Evolutionary conservation across 2,113 vertebrate species (phyloP), one percentile per base, ranked within the genome.

Genomic region (Psephotus haematonotus): DNA sequence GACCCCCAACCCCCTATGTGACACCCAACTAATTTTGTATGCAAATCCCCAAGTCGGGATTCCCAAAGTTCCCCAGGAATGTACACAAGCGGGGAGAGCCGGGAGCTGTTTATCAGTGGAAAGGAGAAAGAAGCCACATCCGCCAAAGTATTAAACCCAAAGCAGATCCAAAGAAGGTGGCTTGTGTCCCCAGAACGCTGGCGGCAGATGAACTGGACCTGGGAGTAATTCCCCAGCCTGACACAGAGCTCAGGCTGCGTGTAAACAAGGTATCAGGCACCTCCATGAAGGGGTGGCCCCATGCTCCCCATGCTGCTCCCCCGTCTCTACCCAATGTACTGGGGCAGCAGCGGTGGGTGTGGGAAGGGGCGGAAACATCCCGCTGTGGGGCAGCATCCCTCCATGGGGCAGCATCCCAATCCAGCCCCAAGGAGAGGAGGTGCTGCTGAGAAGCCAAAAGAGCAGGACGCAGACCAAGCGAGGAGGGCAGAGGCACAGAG

Each of bases 191-290:
- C 77, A 0, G 1, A 33, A 80, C 0, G 41, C 68, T 77, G 93
- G 33, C 8, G 1, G 60, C 0, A 4, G 83, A 22, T 81, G 72
- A 19, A 62, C 41, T 0, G 3, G 78, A 72, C 10, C 71, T 69
- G 85, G 90, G 91, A 90, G 41, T 24, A 13, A 57, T 11, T 71
- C 20, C 35, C 44, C 82, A 64, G 85, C 57, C 87, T 35, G 87
- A 49, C 2, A 7, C 0, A 1, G 90, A 67, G 82, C 62, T 82
- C 95, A 81, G 95, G 88, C 85, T 6, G 44, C 0, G 14, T 94
- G 91, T 95, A 90, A 97, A 95, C 95, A 94, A 60, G 85, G 92
- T 60, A 80, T 82, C 49, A 82, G 95, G 95, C 95, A 94, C 92
- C 93, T 88, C 92, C 0, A 0, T 25, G 88, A 94, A 71, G 44